These are phyloP conservation scores for Melanotaenia nigrans DNA, from an alignment of 2,797 vertebrate genomes.

Conservation along the genomic window DNA sequence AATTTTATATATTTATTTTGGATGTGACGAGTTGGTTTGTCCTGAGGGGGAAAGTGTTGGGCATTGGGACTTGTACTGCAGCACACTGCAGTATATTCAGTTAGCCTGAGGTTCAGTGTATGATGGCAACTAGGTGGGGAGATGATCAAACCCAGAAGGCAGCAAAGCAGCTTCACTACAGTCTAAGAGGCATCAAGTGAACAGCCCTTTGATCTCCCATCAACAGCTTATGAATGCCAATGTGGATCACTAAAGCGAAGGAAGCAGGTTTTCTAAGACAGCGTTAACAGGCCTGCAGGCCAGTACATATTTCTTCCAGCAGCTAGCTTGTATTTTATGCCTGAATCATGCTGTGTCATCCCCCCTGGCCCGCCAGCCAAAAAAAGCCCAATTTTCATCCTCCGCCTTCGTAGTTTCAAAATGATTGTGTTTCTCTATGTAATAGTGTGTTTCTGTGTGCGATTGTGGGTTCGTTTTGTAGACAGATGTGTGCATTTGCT, in stretches of 20 bases:
- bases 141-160: slow-evolving; percentile 74
- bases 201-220: slow-evolving; percentile 74
- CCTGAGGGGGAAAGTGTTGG: slow-evolving; percentile 52
- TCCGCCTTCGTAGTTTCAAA: slow-evolving; percentile 74
- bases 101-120: slow-evolving; percentile 55
- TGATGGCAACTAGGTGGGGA: slow-evolving; percentile 66
- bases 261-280: slow-evolving; percentile 58
- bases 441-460: slow-evolving; percentile 38
- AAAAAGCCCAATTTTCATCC: slow-evolving; percentile 77
- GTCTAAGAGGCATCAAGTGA: slow-evolving; percentile 68
- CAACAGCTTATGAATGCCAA: slow-evolving; percentile 74
- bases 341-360: slow-evolving; percentile 78
- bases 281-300: slow-evolving; percentile 69
- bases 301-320: slow-evolving; percentile 68
- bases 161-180: slow-evolving; percentile 64
- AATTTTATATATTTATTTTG: slow-evolving; percentile 85
- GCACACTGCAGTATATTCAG: slow-evolving; percentile 48
- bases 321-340: slow-evolving; percentile 66
- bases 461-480: slow-evolving; percentile 70
- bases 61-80: slow-evolving; percentile 36
- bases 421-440: slow-evolving; percentile 69
- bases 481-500: slow-evolving; percentile 36
- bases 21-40: slow-evolving; percentile 71
- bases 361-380: slow-evolving; percentile 63
- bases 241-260: slow-evolving; percentile 56